Evolutionary conservation across 2,113 vertebrate genomes (phyloP).

Genomic region (Tylochromis polylepis): DNA sequence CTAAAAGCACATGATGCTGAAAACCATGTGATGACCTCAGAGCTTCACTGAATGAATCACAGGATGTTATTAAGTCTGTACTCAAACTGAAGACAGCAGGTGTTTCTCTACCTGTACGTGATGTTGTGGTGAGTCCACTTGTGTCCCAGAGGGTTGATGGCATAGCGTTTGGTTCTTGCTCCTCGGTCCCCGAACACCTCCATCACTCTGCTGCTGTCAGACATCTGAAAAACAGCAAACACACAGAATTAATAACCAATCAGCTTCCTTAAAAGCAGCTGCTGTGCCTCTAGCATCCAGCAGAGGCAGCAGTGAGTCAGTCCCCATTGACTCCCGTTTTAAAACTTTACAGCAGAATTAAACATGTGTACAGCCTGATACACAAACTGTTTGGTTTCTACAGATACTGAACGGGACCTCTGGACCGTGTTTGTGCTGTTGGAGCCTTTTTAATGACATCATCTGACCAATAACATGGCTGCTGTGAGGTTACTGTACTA

Average conservation of each 20-base stretch:
- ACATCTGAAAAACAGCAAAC: not conserved
- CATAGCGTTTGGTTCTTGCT: constrained; percentile 42
- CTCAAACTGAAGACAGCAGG: not conserved
- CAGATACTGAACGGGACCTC: not conserved
- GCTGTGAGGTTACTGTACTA: not conserved
- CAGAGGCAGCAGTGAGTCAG: not conserved
- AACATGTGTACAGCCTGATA: not conserved
- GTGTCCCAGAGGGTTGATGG: constrained; percentile 58
- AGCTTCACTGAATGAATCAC: accelerated
- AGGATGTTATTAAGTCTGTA: accelerated
- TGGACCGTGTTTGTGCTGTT: not conserved
- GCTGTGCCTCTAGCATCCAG: not conserved
- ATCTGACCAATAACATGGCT: not conserved
- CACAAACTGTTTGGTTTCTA: not conserved
- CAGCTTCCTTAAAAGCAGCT: not conserved
- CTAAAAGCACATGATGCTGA: not conserved
- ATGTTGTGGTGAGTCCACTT: constrained; percentile 63
- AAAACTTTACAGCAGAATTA: not conserved
- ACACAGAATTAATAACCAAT: not conserved
- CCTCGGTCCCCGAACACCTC: not conserved
- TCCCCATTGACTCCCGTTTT: not conserved
- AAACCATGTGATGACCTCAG: not conserved
- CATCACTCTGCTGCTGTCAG: not conserved
- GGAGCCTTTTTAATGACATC: not conserved
- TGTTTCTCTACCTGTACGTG: constrained; percentile 45